These are phyloP conservation scores for Myripristis jacobus DNA, from an alignment of 2,797 vertebrate genomes.

Conservation along the genomic window DNA sequence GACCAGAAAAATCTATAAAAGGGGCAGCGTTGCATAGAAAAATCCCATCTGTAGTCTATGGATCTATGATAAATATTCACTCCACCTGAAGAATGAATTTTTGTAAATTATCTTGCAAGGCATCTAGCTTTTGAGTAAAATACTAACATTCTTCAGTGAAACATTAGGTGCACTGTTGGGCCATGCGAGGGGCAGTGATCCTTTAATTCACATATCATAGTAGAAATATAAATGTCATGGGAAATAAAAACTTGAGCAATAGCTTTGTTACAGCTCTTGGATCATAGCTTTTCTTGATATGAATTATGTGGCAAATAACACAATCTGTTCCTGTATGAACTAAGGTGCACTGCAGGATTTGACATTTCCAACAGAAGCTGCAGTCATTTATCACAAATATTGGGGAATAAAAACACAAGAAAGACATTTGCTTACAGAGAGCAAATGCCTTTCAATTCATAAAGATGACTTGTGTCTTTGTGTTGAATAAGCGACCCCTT, in stretches of 20 bases:
- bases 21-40: not conserved
- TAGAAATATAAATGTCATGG: not conserved
- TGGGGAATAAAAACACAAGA: too few relatives aligned
- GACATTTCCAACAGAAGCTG: not conserved
- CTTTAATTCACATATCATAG: not conserved
- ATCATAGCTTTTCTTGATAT: not conserved
- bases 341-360: not conserved
- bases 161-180: not conserved
- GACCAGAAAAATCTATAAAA: not conserved
- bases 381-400: not conserved
- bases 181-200: not conserved
- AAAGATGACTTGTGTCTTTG: too few relatives aligned
- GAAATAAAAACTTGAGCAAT: not conserved
- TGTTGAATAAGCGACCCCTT: not conserved
- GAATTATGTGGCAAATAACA: slow-evolving; percentile 2
- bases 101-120: not conserved
- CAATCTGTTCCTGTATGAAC: too few relatives aligned
- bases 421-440: too few relatives aligned
- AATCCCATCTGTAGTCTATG: not conserved
- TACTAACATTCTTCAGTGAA: not conserved
- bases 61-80: not conserved
- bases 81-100: not conserved
- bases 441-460: too few relatives aligned
- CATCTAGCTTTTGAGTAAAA: not conserved
- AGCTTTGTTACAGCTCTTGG: too few relatives aligned